phyloP scores from a whole-genome alignment of 2,113 vertebrate genomes.

The Trogon melanurus region DNA sequence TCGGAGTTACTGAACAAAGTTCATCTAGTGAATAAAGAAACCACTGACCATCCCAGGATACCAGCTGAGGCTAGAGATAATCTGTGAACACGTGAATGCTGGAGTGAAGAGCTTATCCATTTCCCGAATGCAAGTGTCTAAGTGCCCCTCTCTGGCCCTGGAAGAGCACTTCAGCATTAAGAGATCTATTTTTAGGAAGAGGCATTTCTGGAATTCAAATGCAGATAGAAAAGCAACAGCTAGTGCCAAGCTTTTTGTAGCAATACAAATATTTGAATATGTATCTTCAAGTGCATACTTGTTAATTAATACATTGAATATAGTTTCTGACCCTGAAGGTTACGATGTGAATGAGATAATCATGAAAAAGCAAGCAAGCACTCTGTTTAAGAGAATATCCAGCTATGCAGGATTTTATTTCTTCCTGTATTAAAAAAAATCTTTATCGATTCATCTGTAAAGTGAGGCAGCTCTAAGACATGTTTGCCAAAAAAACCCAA shows the following conservation, averaged over 20 bases:
- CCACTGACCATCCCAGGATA: not conserved
- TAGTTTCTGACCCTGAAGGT: not conserved
- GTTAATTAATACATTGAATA: not conserved
- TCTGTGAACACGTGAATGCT: constrained; percentile 6
- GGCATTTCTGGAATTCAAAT: constrained; percentile 54
- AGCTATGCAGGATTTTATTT: not conserved
- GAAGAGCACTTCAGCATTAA: constrained; percentile 26
- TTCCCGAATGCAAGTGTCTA: not conserved
- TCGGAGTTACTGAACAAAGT: not conserved
- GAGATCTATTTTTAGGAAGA: constrained; percentile 66
- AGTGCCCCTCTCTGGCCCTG: constrained; percentile 50
- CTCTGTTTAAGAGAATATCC: not conserved
- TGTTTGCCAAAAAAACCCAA: not conserved
- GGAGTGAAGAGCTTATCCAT: constrained; percentile 24
- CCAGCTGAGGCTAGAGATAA: not conserved
- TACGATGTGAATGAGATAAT: not conserved
- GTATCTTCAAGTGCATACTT: not conserved
- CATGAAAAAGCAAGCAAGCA: not conserved
- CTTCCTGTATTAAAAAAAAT: not conserved
- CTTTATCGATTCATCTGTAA: not conserved
- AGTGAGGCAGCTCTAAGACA: not conserved
- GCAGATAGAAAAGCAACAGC: not conserved
- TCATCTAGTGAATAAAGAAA: constrained; percentile 11
- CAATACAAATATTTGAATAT: not conserved
- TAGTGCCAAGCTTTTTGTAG: not conserved